Base-by-base conservation (phyloP, 2,113 vertebrate species). In the Neotoma lepida region DNA sequence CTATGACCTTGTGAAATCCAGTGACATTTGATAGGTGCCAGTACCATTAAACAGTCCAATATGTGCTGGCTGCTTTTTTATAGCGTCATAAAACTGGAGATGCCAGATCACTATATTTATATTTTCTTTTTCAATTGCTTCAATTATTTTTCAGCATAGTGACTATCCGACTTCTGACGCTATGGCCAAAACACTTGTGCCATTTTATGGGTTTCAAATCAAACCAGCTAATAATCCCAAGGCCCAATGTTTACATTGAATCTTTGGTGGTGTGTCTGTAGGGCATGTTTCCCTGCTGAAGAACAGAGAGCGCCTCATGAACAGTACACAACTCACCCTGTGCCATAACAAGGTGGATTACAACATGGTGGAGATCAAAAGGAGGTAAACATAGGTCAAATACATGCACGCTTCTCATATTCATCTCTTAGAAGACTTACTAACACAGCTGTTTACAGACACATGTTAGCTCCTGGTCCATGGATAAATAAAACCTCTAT, bases 1-100 rank as follows among this genome's bases (percentile, higher is more conserved):
- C 90, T 44, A 86, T 33, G 94, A 94, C 95, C 95, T 97, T 95
- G 93, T 66, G 39, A 94, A 80, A 90, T 80, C 89, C 89, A 94
- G 95, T 97, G 97, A 96, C 96, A 96, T 97, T 95, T 96, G 86
- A 33, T 71, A 92, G 70, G 91, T 92, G 95, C 95, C 96, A 97
- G 84, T 49, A 80, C 78, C 86, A 63, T 66, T 86, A 88, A 93
- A 93, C 56, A 81, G 90, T 80, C 90, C 91, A 96, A 89, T 94
- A 90, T 94, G 91, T 87, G 86, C 39, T 97, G 95, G 90, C 89
- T 94, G 85, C 58, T 41, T 92, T 71, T 92, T 94, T 84, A 91
- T 35, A 80, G 94, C 56, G 78, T 86, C 90, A 90, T 96, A 96
- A 95, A 96, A 94, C 41, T 90, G 91, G 70, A 96, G 94, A 95